These are phyloP conservation scores for Trialeurodes vaporariorum DNA, from an alignment of 1,140 invertebrate genomes.

Conservation along the genomic window DNA sequence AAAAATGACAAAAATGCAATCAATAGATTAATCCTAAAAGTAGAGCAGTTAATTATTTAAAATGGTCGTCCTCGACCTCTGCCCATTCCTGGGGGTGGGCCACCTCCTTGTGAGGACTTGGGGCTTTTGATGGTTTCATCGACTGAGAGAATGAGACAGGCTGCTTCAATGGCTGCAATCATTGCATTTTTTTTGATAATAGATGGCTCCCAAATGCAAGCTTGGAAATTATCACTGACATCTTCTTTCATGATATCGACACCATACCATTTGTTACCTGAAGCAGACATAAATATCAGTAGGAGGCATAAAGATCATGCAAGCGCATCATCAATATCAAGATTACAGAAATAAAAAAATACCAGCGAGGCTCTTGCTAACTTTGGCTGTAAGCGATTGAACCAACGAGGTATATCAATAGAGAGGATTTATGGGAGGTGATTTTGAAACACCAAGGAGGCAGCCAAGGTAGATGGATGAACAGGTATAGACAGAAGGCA, in stretches of 20 bases:
- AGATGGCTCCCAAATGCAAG: slow-evolving; percentile 96
- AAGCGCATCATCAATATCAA: too few species aligned
- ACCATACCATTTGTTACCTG: slow-evolving; percentile 77
- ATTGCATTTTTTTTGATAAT: slow-evolving; percentile 95
- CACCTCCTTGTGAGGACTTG: slow-evolving; percentile 41
- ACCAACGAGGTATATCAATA: too few species aligned
- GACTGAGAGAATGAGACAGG: slow-evolving; percentile 89
- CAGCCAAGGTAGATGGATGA: too few species aligned
- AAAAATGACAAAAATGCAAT: too few species aligned
- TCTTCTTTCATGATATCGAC: slow-evolving; percentile 91
- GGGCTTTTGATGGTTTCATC: slow-evolving; percentile 97
- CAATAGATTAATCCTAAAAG: too few species aligned
- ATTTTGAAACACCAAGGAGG: too few species aligned
- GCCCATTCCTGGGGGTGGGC: slow-evolving; percentile 35
- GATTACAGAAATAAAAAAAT: too few species aligned
- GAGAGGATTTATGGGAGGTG: too few species aligned
- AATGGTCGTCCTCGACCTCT: slow-evolving; percentile 60
- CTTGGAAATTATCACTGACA: slow-evolving; percentile 85
- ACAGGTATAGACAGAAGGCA: too few species aligned
- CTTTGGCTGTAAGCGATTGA: too few species aligned
- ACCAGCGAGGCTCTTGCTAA: too few species aligned
- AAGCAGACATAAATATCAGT: slow-evolving; percentile 16
- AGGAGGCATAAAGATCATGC: slow-evolving; percentile 1
- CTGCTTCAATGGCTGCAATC: slow-evolving; percentile 89
- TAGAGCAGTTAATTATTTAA: too few species aligned